These are phyloP conservation scores for Podabrus alpinus DNA, from an alignment of 2,888 invertebrate species.

Conservation along the genomic window DNA sequence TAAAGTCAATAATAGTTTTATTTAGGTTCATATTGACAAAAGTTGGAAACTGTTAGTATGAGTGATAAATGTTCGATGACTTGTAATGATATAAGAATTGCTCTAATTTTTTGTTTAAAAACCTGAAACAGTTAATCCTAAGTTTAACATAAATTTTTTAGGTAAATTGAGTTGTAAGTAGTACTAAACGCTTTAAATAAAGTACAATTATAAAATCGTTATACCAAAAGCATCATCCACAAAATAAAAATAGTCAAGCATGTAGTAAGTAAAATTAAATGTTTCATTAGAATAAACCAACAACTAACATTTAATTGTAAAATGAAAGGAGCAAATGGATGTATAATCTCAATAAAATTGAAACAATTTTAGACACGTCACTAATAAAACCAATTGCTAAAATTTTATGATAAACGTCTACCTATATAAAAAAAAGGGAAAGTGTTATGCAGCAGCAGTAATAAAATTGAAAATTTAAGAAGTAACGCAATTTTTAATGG, in stretches of 20 bases:
- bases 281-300: not conserved
- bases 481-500: not conserved
- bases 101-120: too few relatives aligned
- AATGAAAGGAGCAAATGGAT: not conserved
- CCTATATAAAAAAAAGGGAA: not conserved
- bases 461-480: not conserved
- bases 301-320: not conserved
- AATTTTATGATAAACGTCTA: not conserved
- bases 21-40: too few relatives aligned
- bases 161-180: too few relatives aligned
- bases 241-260: not conserved
- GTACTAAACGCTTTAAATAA: too few relatives aligned
- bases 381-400: not conserved
- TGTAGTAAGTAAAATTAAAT: not conserved
- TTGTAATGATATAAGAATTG: too few relatives aligned
- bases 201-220: too few relatives aligned
- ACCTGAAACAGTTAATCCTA: too few relatives aligned
- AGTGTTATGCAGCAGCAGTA: not conserved
- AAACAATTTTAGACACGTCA: not conserved
- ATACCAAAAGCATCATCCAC: not conserved
- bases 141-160: too few relatives aligned
- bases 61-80: too few relatives aligned
- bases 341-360: not conserved
- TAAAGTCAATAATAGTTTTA: too few relatives aligned
- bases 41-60: too few relatives aligned